These are phyloP conservation scores for Lithobates sylvaticus DNA, from an alignment of 2,797 vertebrate species.

Conservation along the genomic window DNA sequence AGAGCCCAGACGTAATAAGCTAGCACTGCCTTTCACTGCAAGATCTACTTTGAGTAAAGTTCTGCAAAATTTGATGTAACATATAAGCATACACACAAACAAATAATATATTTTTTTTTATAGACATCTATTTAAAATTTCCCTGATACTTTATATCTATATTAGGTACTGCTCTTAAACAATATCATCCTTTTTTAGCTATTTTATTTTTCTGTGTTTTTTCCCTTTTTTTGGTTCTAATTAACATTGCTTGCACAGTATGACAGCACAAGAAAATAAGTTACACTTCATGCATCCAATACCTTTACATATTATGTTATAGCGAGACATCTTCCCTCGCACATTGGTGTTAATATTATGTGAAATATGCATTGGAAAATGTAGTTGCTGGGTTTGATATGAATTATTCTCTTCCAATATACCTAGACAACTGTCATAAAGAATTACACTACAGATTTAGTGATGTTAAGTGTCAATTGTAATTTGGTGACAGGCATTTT, in stretches of 20 bases:
- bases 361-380: constrained; percentile 78
- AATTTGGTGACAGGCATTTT: constrained; percentile 95
- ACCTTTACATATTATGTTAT: constrained; percentile 76
- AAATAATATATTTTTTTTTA: no score
- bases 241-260: constrained; percentile 26
- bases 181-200: not conserved
- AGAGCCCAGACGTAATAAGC: no score
- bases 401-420: constrained; percentile 93
- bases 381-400: constrained; percentile 78
- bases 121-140: not conserved
- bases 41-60: no score
- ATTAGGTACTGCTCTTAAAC: not conserved
- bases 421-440: constrained; percentile 92
- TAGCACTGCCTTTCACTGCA: no score
- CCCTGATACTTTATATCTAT: not conserved
- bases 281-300: constrained; percentile 69
- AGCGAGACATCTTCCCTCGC: constrained; percentile 77
- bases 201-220: not conserved
- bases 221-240: constrained; percentile 11
- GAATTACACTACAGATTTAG: constrained; percentile 87
- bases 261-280: constrained; percentile 68
- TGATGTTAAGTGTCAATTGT: constrained; percentile 88
- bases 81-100: no score
- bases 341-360: constrained; percentile 80
- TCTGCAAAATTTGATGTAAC: no score